A percentile compares a stretch with the other conserved stretches of the same genome.
These are phyloP conservation scores for Drosophila suboccidentalis DNA, from an alignment of 2,888 invertebrate species.

Conservation along the genomic window DNA sequence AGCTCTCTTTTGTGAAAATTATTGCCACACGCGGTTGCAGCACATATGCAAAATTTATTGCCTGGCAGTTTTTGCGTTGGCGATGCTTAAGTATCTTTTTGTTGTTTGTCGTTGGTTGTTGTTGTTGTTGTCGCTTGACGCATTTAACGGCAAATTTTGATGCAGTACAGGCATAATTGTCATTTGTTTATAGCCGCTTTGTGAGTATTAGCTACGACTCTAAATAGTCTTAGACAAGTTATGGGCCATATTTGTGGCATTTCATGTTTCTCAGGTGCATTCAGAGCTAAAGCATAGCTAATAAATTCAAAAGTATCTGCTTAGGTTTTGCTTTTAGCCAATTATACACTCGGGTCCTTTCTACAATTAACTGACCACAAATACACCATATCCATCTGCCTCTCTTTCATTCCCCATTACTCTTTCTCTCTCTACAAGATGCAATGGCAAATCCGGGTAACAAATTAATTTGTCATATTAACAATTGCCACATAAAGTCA, in stretches of 20 bases:
- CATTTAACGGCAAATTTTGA: slow-evolving; percentile 58
- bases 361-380: slow-evolving; percentile 17
- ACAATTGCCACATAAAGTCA: slow-evolving; percentile 75
- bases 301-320: background rate
- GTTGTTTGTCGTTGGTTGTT: background rate
- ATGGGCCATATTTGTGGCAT: slow-evolving; percentile 3
- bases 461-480: slow-evolving; percentile 83
- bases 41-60: slow-evolving; percentile 67
- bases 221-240: slow-evolving; percentile 34
- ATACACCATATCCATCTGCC: slow-evolving; percentile 46
- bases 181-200: slow-evolving; percentile 48
- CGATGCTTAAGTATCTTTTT: slow-evolving; percentile 35
- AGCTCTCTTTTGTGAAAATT: slow-evolving; percentile 58
- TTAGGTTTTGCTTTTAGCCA: background rate
- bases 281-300: background rate
- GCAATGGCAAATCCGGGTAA: slow-evolving; percentile 71
- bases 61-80: slow-evolving; percentile 60
- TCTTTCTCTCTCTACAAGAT: background rate
- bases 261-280: background rate
- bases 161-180: slow-evolving; percentile 57
- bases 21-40: slow-evolving; percentile 62
- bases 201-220: slow-evolving; percentile 31
- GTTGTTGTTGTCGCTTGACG: slow-evolving; percentile 1
- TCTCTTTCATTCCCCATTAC: background rate
- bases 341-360: slow-evolving; percentile 33